Evolutionary conservation across 1,140 invertebrate genomes (phyloP), one percentile per base, ranked within the genome.

Genomic region (Brachionus asplanchnoidis): DNA sequence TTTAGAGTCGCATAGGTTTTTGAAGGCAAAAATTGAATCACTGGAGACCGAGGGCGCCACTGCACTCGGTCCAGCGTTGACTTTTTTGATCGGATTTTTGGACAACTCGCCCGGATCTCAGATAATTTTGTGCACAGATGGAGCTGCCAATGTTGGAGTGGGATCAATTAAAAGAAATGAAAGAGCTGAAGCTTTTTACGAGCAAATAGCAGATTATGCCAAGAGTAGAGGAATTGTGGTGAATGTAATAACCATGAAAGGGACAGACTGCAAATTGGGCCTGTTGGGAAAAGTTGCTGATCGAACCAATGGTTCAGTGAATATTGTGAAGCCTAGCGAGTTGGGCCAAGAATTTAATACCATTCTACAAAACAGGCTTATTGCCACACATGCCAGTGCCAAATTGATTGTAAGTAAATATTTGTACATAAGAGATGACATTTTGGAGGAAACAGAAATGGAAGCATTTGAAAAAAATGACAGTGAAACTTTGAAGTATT

Each of bases 41-140:
- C 66, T 89, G 11, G 32, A 11, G 6, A 86, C 86, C 5, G 80
- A 66, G 46, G 88, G 88, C 3, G 86, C 86, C 53, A 89, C 89
- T 70, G 89, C 89, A 7, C 85, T 89, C 11, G 89, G 89, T 6
- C 88, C 89, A 23, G 87, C 89, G 12, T 79, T 89, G 14, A 42
- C 88, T 12, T 85, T 89, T n/a, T 86, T 88, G 7, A 75, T 87
- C 9, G 87, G 86, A 2, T 87, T 88, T 86, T 87, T 88, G 6
- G 84, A 86, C 8, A 85, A 86, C 42, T 85, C 86, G 14, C 84
- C 87, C n/a, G 89, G 88, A 12, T 89, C 89, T 83, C 88, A 89
- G 86, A 87, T 89, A n/a, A 88, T 89, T 53, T 65, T 89, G n/a
- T 89, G 88, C 85, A 89, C 89, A 17, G 89, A 89, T 86, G 89